Evolutionary conservation across 1,140 invertebrate genomes (phyloP).

Genomic region (Ceratoteleas bidentatus): DNA sequence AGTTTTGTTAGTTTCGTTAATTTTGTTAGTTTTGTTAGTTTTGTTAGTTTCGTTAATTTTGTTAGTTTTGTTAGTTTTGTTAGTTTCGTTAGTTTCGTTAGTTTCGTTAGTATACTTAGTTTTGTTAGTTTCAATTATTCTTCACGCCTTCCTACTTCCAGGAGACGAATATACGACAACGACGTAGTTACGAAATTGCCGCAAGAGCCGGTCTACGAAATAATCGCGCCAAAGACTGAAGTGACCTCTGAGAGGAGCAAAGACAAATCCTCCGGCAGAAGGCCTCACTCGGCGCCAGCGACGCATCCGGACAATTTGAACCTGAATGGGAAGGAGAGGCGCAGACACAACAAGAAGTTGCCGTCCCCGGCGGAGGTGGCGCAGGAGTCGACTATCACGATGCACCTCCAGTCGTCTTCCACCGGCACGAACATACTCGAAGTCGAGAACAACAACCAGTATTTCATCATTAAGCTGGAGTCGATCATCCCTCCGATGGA

Average conservation of each 20-base stretch:
- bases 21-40: too few relatives aligned
- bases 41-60: too few relatives aligned
- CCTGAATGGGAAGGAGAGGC: conserved; percentile 66
- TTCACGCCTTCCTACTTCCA: too few relatives aligned
- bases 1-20: too few relatives aligned
- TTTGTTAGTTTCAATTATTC: too few relatives aligned
- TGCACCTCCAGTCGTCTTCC: conserved; percentile 40
- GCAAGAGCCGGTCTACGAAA: conserved; percentile 75
- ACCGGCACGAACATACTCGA: conserved; percentile 71
- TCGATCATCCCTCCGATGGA: conserved; percentile 70
- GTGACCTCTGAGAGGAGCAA: conserved; percentile 67
- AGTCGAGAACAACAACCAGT: conserved; percentile 77
- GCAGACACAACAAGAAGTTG: conserved; percentile 68
- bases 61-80: too few relatives aligned
- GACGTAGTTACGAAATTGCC: conserved; percentile 51
- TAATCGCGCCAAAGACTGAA: conserved; percentile 73
- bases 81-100: too few relatives aligned
- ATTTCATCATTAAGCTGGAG: conserved; percentile 76
- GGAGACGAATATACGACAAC: conserved; percentile 45
- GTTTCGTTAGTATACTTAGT: too few relatives aligned
- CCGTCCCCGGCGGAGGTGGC: conserved; percentile 74
- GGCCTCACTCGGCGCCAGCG: conserved; percentile 77
- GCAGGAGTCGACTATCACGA: conserved; percentile 75
- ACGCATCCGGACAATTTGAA: conserved; percentile 71
- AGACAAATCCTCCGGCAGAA: conserved; percentile 65